A percentile compares a stretch with the other conserved stretches of the same genome.
Conservation (phyloP, 2,797 vertebrate genomes). For the Liasis olivaceus region DNA sequence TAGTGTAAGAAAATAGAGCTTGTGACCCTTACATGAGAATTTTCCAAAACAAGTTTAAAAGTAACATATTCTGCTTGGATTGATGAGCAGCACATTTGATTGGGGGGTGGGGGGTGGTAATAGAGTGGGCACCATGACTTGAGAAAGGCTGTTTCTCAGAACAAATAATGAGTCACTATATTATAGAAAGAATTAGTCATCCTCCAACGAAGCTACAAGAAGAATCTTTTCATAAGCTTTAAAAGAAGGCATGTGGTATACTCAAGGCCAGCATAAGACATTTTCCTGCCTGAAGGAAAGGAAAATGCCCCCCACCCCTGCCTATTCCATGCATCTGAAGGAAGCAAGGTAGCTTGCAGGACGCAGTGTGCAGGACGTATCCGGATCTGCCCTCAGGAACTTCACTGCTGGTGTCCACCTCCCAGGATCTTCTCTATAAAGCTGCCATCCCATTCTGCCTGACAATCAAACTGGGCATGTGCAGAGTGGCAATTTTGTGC, state of each 20-base stretch:
- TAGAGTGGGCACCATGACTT: slow-evolving; percentile 45
- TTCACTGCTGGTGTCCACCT: not conserved
- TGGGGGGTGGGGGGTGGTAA: not conserved
- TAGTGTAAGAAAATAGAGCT: slow-evolving; percentile 37
- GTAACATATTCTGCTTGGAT: slow-evolving; percentile 25
- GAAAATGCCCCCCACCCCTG: not conserved
- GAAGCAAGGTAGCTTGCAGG: not conserved
- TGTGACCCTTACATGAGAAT: slow-evolving; percentile 40
- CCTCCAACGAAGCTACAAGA: slow-evolving; percentile 44
- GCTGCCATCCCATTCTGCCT: not conserved
- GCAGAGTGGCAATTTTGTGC: slow-evolving; percentile 10
- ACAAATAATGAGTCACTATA: slow-evolving; percentile 66
- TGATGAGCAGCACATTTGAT: slow-evolving; percentile 58
- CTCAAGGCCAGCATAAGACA: slow-evolving; percentile 11
- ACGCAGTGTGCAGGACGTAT: not conserved
- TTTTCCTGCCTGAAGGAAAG: not conserved
- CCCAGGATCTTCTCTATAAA: not conserved
- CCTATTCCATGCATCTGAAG: not conserved
- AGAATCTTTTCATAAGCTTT: slow-evolving; percentile 52
- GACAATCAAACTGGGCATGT: not conserved
- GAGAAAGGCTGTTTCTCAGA: slow-evolving; percentile 61
- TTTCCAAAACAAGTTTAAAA: slow-evolving; percentile 35
- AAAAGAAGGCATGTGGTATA: slow-evolving; percentile 45
- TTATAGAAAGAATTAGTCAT: slow-evolving; percentile 68
- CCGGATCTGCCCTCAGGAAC: not conserved